Evolutionary conservation across 2,888 invertebrate genomes (phyloP).

Genomic region (Anoplius nigerrimus): DNA sequence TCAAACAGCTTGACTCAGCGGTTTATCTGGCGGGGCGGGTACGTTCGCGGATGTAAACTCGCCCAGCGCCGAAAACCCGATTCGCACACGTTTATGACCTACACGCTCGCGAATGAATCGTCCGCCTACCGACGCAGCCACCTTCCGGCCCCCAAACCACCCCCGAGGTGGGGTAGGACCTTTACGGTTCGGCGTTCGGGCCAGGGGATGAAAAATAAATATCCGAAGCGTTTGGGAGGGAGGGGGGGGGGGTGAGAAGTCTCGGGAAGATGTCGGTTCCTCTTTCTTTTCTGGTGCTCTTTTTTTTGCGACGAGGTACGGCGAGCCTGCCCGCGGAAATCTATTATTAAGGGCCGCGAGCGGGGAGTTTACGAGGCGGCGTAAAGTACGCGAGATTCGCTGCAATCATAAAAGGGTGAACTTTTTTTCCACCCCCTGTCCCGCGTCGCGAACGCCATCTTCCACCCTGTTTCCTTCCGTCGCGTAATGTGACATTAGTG

Average conservation of each 20-base stretch:
- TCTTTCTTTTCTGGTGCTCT: background rate
- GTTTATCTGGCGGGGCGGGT: constrained; percentile 65
- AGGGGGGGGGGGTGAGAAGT: constrained; percentile 3
- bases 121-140: constrained; percentile 6
- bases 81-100: constrained; percentile 60
- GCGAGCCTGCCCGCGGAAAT: constrained; percentile 50
- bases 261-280: too few species aligned
- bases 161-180: background rate
- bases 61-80: constrained; percentile 18
- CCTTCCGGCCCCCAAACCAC: too few species aligned
- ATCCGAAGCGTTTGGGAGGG: constrained; percentile 38
- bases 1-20: constrained; percentile 72
- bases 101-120: constrained; percentile 46
- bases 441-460: too few species aligned
- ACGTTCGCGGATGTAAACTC: constrained; percentile 49
- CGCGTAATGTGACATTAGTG: too few species aligned
- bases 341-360: constrained; percentile 59
- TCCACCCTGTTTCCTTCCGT: background rate
- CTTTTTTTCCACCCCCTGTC: constrained; percentile 24
- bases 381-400: constrained; percentile 60
- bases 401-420: constrained; percentile 59
- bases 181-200: background rate
- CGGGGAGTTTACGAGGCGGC: constrained; percentile 59
- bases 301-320: background rate
- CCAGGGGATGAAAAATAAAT: constrained; percentile 53